Evolutionary conservation across 2,888 invertebrate genomes (phyloP).

Genomic region (Phytoseiulus persimilis): DNA sequence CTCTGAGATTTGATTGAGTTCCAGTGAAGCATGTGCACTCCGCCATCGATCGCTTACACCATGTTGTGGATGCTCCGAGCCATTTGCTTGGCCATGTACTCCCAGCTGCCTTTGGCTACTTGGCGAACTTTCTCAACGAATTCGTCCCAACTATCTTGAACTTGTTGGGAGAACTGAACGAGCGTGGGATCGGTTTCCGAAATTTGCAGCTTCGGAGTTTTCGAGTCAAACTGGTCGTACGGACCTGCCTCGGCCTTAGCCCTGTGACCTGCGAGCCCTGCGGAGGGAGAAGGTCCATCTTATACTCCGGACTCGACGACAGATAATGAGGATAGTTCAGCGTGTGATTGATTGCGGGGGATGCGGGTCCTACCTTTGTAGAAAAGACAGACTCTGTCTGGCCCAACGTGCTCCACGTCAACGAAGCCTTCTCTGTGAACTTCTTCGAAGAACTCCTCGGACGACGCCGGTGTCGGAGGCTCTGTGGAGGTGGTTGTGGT

Average conservation of each 20-base stretch:
- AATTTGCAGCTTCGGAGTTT: not conserved
- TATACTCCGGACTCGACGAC: too few relatives aligned
- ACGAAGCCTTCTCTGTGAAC: constrained; percentile 27
- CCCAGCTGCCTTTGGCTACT: constrained; percentile 31
- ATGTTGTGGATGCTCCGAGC: constrained; percentile 29
- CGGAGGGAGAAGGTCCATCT: too few relatives aligned
- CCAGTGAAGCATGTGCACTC: not conserved
- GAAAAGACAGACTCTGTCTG: constrained; percentile 7
- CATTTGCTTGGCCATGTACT: constrained; percentile 34
- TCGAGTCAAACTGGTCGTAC: not conserved
- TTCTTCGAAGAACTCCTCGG: constrained; percentile 30
- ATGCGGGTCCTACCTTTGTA: not conserved
- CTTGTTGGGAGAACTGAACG: constrained; percentile 18
- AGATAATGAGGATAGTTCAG: too few relatives aligned
- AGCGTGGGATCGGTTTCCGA: constrained; percentile 29
- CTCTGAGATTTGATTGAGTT: not conserved
- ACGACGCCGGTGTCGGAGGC: not conserved
- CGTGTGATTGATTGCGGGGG: not conserved
- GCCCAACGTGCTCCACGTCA: constrained; percentile 16
- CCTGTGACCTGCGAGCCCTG: not conserved
- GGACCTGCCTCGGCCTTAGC: not conserved
- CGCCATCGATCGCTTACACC: constrained; percentile 11
- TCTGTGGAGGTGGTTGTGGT: not conserved
- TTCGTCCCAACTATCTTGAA: constrained; percentile 31
- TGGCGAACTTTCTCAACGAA: constrained; percentile 24